Evolutionary conservation across 2,797 vertebrate genomes (phyloP), one percentile per base, ranked within the genome.

Genomic region (Enteromius afrohamiltoni): DNA sequence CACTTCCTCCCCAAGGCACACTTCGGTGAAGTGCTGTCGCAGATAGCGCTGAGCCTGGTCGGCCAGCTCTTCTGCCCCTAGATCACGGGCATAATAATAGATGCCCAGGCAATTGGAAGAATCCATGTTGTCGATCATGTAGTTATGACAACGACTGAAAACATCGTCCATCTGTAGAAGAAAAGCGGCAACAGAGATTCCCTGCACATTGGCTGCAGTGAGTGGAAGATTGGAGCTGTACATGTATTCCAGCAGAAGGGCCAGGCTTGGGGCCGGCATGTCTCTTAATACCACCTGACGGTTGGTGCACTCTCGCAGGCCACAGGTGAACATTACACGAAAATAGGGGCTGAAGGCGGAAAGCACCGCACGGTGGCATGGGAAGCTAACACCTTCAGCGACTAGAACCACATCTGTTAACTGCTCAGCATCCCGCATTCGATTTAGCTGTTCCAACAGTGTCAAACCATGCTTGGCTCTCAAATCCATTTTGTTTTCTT

Each of bases 291-390:
- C 88, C 67, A 99, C 96, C 70, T 99, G 96, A 60, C 91, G 95
- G 85, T 92, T 96, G 13, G 82, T 86, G 85, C 97, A 97, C 87
- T 99, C 98, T 0, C 93, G 94, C 77, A 99, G 91, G 77, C 98
- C 98, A 17, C 98, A 99, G 45, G 96, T 98, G 89, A 99, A 99
- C 98, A 99, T 99, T 3, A 96, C 97, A 58, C 92, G 96, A 91
- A 99, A 99, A 87, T 99, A 99, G n/a, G 97, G 96, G 68, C 98
- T 99, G 88, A 99, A 99, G 6, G 97, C 96, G 1, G 97, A 96
- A 26, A 99, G 92, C 16, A 99, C 93, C 0, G 98, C 91, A 10
- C 96, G 94, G 90, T 99, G 98, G 89, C 98, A 99, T 40, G 97
- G 96, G 87, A 99, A 99, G 80, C 91, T 95, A 91, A 97, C 93